Conservation (phyloP, 2,888 invertebrate species). For the Tenodera sinensis region DNA sequence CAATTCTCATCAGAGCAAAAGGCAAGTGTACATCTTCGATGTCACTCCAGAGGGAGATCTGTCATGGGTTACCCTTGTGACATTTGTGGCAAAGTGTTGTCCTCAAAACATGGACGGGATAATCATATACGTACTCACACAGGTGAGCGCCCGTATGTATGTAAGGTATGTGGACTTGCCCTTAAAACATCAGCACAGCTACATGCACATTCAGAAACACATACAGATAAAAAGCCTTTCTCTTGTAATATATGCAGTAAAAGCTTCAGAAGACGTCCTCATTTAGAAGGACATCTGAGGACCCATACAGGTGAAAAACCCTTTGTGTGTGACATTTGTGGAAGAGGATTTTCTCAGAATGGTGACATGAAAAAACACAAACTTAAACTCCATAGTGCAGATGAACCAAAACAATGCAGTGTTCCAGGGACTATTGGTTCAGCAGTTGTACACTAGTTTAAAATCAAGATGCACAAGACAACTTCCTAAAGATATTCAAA, state of each 20-base stretch:
- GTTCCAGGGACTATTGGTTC: not conserved
- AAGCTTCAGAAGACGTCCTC: constrained; percentile 20
- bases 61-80: constrained; percentile 17
- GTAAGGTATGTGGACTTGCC: constrained; percentile 22
- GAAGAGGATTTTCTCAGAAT: constrained; percentile 18
- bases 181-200: constrained; percentile 20
- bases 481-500: too few relatives aligned
- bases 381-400: constrained; percentile 19
- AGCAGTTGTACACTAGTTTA: not conserved
- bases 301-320: constrained; percentile 27
- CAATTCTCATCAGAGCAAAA: constrained; percentile 16
- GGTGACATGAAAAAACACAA: constrained; percentile 26
- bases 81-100: constrained; percentile 15
- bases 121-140: constrained; percentile 25
- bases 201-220: constrained; percentile 23
- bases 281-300: constrained; percentile 22
- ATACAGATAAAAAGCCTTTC: constrained; percentile 22
- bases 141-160: constrained; percentile 21
- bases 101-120: constrained; percentile 11
- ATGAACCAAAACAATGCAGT: not conserved
- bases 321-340: constrained; percentile 20
- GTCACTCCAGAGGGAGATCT: constrained; percentile 18
- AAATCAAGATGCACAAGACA: not conserved
- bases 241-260: constrained; percentile 20
- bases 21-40: constrained; percentile 16